Base-by-base conservation (phyloP, 1,140 invertebrate genomes). In the Scaptodrosophila lebanonensis region DNA sequence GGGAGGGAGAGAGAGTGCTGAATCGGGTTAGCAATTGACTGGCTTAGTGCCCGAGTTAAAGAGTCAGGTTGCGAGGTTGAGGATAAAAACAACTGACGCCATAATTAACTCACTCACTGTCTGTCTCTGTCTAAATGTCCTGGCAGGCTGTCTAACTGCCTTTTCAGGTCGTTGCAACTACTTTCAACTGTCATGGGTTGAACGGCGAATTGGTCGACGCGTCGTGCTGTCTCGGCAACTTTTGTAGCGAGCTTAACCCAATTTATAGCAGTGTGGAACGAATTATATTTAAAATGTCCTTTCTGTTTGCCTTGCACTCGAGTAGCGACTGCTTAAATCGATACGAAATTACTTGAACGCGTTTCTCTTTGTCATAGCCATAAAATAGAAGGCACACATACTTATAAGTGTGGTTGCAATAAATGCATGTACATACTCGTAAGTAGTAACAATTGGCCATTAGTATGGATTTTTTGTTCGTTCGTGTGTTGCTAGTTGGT, bases 81-180 rank as follows among this genome's bases (percentile, higher is more conserved):
- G 36, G 17, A 39, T 22, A 69, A 61, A 47, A 58, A 39, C 27
- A 54, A 72, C 45, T 50, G 33, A 61, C 48, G 61, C 57, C 52
- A 72, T 72, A 72, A 79, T 77, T 72, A 77, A 79, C 76, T 68
- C 51, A 67, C 53, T 62, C 54, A 29, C 39, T 62, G 53, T 30
- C 42, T 58, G 47, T 38, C 51, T 13, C 45, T 35, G 47, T n/a
- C 16, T 52, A 40, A 53, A 36, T 67, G 62, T 54, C 36, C 47
- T 67, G 50, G 9, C 42, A 58, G 39, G 7, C 49, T 62, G 58
- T 43, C 63, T 51, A 32, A 39, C 40, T 52, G 60, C 7, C 42
- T 60, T 56, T 13, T 9, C 45, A 49, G 9, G 32, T n/a, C 12
- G 32, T 33, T 33, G 32, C 32, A n/a, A 33, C 8, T 33, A n/a